Base-by-base conservation (phyloP, 2,797 vertebrate species). In the Micropoecilia bifurca region DNA sequence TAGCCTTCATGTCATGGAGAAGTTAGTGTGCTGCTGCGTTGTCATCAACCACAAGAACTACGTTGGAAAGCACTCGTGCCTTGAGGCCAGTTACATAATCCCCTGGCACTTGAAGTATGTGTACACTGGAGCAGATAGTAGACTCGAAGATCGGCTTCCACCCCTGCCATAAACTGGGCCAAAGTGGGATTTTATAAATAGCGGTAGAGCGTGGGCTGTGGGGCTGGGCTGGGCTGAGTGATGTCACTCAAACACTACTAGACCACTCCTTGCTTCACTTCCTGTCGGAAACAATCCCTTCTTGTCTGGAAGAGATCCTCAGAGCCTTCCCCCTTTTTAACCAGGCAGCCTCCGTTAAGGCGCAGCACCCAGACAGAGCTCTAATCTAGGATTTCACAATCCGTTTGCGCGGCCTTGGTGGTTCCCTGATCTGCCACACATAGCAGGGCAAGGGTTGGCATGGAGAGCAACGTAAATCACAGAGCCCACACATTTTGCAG, bases 251-350 rank as follows among this genome's bases (percentile, higher is more conserved):
- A 85, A 91, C 59, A 83, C 91, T 91, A 81, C 88, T 83, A 91
- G 88, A 91, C 95, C 95, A 91, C 96, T 95, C 96, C 96, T 94
- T 95, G 83, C 88, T 89, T 78, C 82, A 91, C 95, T 95, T 96
- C 95, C 96, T 96, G 95, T 95, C 87, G 81, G 87, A 95, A 96
- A 96, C 94, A 95, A 94, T 94, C 92, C 86, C 75, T 85, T 84
- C 91, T 92, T 94, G 96, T 96, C 89, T 93, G 84, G 92, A 93
- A 77, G 80, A 69, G 83, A 87, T 83, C 80, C 76, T 84, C 57
- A 12, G 75, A 77, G 6, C 71, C 73, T 6, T 41, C 74, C 91
- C 88, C 88, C 48, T 50, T 88, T 87, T 63, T 71, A 33, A 76
- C 46, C 77, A 28, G 10, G 30, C 33, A 30, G 69, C 55, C 83